Conservation (phyloP, 2,113 vertebrate species). For the Grammomys surdaster region DNA sequence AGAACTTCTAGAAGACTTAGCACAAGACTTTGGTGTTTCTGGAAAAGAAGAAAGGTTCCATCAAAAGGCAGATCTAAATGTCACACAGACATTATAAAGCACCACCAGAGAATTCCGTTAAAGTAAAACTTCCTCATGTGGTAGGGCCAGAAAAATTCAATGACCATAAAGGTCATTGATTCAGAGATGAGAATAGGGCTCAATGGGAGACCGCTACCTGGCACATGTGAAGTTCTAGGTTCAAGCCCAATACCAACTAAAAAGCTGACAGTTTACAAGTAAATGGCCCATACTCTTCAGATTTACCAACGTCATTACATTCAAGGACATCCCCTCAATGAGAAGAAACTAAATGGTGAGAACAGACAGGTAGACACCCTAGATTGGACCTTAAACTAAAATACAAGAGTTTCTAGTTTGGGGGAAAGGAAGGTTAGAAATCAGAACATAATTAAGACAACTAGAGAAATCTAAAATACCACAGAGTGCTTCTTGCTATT, state of each 20-base stretch:
- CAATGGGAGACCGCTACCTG: neutral
- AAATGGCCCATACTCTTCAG: neutral
- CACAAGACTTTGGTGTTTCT: slow-evolving; percentile 90
- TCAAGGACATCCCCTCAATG: neutral
- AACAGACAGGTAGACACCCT: too few species aligned
- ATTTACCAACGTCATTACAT: neutral
- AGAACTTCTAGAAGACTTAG: slow-evolving; percentile 92
- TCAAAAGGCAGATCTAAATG: slow-evolving; percentile 26
- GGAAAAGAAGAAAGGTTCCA: slow-evolving; percentile 54
- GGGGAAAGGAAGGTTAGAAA: neutral
- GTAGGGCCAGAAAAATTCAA: slow-evolving; percentile 34
- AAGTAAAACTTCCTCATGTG: slow-evolving; percentile 39
- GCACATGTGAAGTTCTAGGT: neutral
- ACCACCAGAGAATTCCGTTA: slow-evolving; percentile 13
- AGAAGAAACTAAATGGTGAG: neutral
- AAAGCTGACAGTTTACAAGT: neutral
- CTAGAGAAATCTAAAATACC: neutral
- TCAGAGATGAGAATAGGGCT: neutral
- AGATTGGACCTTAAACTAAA: neutral
- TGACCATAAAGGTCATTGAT: neutral
- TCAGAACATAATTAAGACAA: neutral
- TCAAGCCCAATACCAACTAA: neutral
- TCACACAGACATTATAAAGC: neutral
- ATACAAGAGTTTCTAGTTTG: neutral
- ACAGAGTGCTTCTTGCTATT: neutral